Evolutionary conservation across 2,113 vertebrate genomes (phyloP), one percentile per base, ranked within the genome.

Genomic region (Opisthocomus hoazin): DNA sequence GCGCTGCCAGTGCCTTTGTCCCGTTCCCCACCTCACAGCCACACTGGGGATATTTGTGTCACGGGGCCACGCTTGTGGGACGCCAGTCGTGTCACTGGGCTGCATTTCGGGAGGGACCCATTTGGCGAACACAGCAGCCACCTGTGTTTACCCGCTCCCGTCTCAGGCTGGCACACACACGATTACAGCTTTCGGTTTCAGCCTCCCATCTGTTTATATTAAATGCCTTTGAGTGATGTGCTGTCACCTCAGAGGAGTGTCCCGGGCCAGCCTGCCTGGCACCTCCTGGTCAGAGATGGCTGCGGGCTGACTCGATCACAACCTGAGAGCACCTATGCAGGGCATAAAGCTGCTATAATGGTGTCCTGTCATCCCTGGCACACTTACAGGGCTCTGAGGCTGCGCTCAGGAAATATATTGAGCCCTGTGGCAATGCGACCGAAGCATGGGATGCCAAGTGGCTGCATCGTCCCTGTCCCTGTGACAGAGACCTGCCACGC

Each of bases 401-500:
- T 6, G 3, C 0, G 0, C 18, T 83, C 3, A 2, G 65, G 32
- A 64, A 90, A 54, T 36, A 12, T 1, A 5, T 36, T 63, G 53
- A 39, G 60, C 71, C 75, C 43, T 64, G 48, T 57, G 56, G 74
- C 29, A 19, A 41, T 10, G 26, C 1, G 5, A 8, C 34, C 4
- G 3, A 85, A 76, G 26, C 1, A 0, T 2, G 11, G 41, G 66
- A 54, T 77, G 65, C 61, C 36, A 76, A 88, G 30, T 27, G 41
- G 37, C n/a, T 75, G 56, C 41, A n/a, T 15, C 5, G 0, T 24
- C 65, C 12, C 32, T 7, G 2, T 48, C 32, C 65, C 27, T 10
- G 13, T 32, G 63, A 68, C 32, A 43, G 50, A 51, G 32, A 58
- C 43, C 18, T 82, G 64, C 53, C 37, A 27, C 0, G 3, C 50